These are phyloP conservation scores for Mantis religiosa DNA, from an alignment of 2,888 invertebrate genomes.

Conservation along the genomic window DNA sequence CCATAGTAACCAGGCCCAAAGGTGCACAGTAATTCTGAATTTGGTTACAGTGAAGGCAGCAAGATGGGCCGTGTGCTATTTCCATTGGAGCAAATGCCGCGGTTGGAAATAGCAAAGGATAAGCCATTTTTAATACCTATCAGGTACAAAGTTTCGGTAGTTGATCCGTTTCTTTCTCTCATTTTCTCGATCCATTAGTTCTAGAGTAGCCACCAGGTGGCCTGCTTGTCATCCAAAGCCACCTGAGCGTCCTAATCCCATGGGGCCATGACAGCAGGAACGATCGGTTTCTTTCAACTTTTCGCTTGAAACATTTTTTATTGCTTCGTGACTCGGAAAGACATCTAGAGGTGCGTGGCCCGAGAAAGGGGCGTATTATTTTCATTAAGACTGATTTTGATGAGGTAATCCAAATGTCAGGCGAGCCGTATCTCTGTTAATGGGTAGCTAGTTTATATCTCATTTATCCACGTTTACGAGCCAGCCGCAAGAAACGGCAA, in stretches of 20 bases:
- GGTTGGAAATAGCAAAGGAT: background rate
- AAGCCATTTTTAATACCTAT: background rate
- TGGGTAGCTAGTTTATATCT: background rate
- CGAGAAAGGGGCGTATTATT: background rate
- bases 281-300: background rate
- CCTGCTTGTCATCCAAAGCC: background rate
- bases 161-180: background rate
- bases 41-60: background rate
- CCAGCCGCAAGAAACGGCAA: background rate
- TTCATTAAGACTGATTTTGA: slow-evolving; percentile 10
- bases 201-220: background rate
- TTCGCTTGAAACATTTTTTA: background rate
- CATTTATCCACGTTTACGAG: slow-evolving; percentile 1
- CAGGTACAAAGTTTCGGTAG: background rate
- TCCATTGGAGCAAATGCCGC: background rate
- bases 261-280: background rate
- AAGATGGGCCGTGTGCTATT: background rate
- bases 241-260: background rate
- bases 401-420: background rate
- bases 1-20: background rate
- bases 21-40: background rate
- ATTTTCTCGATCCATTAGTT: background rate
- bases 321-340: background rate
- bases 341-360: background rate
- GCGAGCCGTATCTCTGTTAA: background rate